A percentile compares a stretch with the other conserved stretches of the same genome.
These are phyloP conservation scores for Callocephalon fimbriatum DNA, from an alignment of 2,113 vertebrate genomes.

Conservation along the genomic window DNA sequence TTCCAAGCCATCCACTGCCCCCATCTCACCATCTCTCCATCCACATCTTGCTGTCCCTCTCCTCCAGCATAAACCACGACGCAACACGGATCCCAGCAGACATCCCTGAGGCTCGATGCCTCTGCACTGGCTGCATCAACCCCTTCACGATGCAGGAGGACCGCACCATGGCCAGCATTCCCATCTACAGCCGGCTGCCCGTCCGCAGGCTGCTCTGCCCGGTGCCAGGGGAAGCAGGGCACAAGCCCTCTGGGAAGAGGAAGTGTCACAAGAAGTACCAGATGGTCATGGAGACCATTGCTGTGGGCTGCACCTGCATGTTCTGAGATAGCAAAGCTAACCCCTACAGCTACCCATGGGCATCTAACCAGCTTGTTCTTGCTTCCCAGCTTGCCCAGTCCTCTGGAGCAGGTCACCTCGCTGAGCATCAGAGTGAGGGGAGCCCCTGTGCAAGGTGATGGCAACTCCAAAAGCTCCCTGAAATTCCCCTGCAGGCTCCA, in stretches of 20 bases:
- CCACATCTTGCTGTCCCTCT: not conserved
- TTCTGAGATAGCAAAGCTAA: conserved; percentile 72
- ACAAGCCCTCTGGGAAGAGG: not conserved
- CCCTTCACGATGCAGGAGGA: conserved; percentile 90
- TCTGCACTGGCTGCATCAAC: conserved; percentile 85
- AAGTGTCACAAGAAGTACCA: conserved; percentile 76
- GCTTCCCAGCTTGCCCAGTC: not conserved
- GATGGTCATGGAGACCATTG: conserved; percentile 86
- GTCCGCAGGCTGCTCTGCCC: conserved; percentile 82
- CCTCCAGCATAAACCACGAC: conserved; percentile 84
- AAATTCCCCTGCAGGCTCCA: not conserved
- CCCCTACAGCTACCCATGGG: not conserved
- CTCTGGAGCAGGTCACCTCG: not conserved
- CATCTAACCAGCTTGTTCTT: conserved; percentile 29
- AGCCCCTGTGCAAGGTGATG: not conserved
- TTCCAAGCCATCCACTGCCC: not conserved
- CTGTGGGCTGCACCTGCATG: conserved; percentile 88
- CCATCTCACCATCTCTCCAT: not conserved
- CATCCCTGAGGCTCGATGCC: conserved; percentile 83
- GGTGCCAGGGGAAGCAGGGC: not conserved
- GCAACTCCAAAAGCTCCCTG: not conserved
- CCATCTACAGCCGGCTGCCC: conserved; percentile 86
- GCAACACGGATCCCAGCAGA: conserved; percentile 79
- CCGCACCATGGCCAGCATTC: conserved; percentile 85
- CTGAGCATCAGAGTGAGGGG: not conserved